A percentile compares a stretch with the other conserved stretches of the same genome.
Evolutionary conservation across 2,113 vertebrate species (phyloP).

Genomic region (Sinocyclocheilus anshuiensis): DNA sequence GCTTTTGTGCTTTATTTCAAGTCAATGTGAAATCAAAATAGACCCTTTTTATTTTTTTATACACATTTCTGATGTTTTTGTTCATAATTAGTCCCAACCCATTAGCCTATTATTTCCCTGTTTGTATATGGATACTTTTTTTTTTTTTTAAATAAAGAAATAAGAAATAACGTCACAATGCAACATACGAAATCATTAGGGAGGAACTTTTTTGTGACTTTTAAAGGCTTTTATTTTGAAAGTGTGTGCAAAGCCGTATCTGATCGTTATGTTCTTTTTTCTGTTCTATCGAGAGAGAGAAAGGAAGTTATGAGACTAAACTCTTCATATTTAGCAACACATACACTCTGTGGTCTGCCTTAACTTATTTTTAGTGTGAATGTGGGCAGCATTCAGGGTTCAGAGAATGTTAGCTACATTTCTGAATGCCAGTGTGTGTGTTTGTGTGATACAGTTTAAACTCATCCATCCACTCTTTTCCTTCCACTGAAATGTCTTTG

Average conservation of each 20-base stretch:
- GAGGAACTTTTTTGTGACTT: background rate
- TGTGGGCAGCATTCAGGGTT: conserved; percentile 29
- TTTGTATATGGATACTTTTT: too few species aligned
- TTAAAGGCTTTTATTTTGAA: conserved; percentile 3
- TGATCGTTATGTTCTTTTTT: background rate
- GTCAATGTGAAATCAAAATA: background rate
- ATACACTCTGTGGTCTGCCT: conserved; percentile 9
- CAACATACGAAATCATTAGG: background rate
- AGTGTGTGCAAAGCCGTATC: background rate
- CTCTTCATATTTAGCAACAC: conserved; percentile 5
- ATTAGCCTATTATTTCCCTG: background rate
- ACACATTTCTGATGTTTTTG: background rate
- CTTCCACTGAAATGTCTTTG: conserved; percentile 54
- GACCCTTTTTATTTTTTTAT: background rate
- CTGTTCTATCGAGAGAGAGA: background rate
- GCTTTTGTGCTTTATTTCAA: background rate
- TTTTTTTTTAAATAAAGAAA: too few species aligned
- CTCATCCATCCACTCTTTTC: conserved; percentile 52
- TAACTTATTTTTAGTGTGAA: conserved; percentile 32
- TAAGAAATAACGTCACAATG: background rate
- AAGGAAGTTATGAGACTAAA: conserved; percentile 5
- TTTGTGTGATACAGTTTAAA: conserved; percentile 39
- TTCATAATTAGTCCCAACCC: background rate
- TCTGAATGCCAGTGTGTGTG: conserved; percentile 6
- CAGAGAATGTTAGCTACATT: conserved; percentile 28